Conservation (phyloP, 2,113 vertebrate genomes). For the Osmerus mordax region DNA sequence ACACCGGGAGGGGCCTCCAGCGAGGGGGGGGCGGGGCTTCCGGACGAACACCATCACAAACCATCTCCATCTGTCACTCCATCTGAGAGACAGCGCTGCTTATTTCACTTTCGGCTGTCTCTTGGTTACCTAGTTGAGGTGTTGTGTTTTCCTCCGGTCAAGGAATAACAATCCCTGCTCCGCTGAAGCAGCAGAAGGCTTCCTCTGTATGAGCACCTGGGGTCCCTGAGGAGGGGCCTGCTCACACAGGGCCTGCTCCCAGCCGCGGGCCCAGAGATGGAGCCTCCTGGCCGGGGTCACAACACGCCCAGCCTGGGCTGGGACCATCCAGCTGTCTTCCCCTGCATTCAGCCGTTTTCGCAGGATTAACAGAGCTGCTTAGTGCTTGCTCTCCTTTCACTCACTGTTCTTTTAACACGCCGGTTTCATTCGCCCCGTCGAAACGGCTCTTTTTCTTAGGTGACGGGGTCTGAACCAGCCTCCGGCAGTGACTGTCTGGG, state of each 20-base stretch:
- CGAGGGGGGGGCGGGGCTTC: conserved; percentile 10
- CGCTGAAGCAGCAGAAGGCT: too few species aligned
- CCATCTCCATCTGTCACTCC: conserved; percentile 37
- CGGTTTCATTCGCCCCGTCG: conserved; percentile 35
- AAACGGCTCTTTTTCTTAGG: conserved; percentile 4
- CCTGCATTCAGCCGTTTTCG: conserved; percentile 35
- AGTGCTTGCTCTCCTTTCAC: conserved; percentile 44
- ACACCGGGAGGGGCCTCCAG: conserved; percentile 29
- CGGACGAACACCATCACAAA: conserved; percentile 4
- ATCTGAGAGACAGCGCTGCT: background rate
- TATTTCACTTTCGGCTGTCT: background rate
- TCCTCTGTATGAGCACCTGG: too few species aligned
- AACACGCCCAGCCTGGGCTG: background rate
- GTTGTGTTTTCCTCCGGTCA: conserved; percentile 13
- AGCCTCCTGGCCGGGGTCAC: too few species aligned
- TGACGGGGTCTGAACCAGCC: background rate
- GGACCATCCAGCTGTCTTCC: conserved; percentile 34
- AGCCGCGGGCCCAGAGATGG: too few species aligned
- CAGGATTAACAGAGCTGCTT: conserved; percentile 41
- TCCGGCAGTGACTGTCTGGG: conserved; percentile 11
- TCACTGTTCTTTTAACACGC: conserved; percentile 43
- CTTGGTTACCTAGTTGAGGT: conserved; percentile 1
- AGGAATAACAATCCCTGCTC: background rate
- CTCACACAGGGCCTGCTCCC: too few species aligned
- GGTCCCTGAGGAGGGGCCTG: too few species aligned